Conservation (phyloP, 23 tunicate genomes). For the Aplidium turbinatum region DNA sequence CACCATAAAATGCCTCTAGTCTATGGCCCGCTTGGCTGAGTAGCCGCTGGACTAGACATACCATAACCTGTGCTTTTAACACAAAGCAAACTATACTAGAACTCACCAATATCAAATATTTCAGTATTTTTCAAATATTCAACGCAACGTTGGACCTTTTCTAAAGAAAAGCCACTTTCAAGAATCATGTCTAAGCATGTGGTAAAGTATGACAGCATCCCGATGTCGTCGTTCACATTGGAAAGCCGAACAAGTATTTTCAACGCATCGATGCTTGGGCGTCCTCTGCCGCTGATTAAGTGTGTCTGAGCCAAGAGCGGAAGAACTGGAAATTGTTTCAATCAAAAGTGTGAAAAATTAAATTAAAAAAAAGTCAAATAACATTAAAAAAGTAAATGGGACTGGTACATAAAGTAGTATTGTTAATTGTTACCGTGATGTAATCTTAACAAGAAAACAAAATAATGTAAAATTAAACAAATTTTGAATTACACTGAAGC, state of each 20-base stretch:
- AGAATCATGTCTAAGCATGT: slow-evolving; percentile 65
- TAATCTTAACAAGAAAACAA: too few relatives aligned
- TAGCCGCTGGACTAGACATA: too few relatives aligned
- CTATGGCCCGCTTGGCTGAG: too few relatives aligned
- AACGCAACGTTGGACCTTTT: slow-evolving; percentile 23
- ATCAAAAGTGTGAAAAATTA: neutral
- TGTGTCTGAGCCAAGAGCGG: slow-evolving; percentile 74
- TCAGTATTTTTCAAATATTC: slow-evolving; percentile 44
- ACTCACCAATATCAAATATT: slow-evolving; percentile 39
- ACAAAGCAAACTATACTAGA: neutral
- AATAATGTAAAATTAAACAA: too few relatives aligned
- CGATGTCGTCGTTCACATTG: slow-evolving; percentile 30
- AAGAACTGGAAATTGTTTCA: slow-evolving; percentile 61
- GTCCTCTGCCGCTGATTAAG: slow-evolving; percentile 56
- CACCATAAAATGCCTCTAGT: neutral
- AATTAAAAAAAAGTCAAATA: slow-evolving; percentile 5
- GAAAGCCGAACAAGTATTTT: slow-evolving; percentile 26
- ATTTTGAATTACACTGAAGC: too few relatives aligned
- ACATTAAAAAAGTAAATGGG: too few relatives aligned
- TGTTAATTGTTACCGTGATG: too few relatives aligned
- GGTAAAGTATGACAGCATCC: slow-evolving; percentile 42
- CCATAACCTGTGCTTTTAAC: too few relatives aligned
- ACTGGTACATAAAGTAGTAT: too few relatives aligned
- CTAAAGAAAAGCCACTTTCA: slow-evolving; percentile 57
- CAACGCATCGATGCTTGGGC: slow-evolving; percentile 45